Evolutionary conservation across 2,888 invertebrate genomes (phyloP).

Genomic region (Bruchidius siliquastri): DNA sequence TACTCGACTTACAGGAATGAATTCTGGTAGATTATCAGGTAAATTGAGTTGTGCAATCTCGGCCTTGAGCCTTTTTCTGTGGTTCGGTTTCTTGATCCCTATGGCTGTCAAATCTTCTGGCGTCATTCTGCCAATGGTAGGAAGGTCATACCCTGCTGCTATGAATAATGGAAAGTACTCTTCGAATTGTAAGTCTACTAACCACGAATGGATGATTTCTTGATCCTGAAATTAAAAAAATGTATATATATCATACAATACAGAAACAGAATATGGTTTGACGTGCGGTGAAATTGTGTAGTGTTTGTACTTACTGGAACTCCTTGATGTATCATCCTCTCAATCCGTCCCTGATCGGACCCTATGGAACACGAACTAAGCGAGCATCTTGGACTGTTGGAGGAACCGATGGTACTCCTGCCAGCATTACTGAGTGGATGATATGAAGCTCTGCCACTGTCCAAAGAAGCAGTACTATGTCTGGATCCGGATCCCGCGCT

Average conservation of each 20-base stretch:
- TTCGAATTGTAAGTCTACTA: constrained; percentile 89
- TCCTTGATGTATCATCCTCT: constrained; percentile 70
- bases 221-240: constrained; percentile 62
- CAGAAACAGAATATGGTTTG: too few species aligned
- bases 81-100: constrained; percentile 94
- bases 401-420: constrained; percentile 48
- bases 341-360: constrained; percentile 65
- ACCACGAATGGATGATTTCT: constrained; percentile 92
- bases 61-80: constrained; percentile 91
- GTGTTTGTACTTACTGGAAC: constrained; percentile 55
- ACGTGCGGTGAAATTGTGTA: too few species aligned
- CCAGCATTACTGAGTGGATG: constrained; percentile 53
- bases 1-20: constrained; percentile 83
- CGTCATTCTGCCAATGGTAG: constrained; percentile 98
- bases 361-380: constrained; percentile 76
- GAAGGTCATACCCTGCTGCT: constrained; percentile 94
- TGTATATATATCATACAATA: too few species aligned
- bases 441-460: constrained; percentile 88
- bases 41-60: constrained; percentile 93
- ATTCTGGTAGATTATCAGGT: constrained; percentile 91
- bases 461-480: constrained; percentile 84
- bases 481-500: constrained; percentile 83
- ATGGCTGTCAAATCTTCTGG: constrained; percentile 89
- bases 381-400: constrained; percentile 64
- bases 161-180: constrained; percentile 92